These are phyloP conservation scores for Syrphus vitripennis DNA, from an alignment of 2,888 invertebrate species.

Conservation along the genomic window DNA sequence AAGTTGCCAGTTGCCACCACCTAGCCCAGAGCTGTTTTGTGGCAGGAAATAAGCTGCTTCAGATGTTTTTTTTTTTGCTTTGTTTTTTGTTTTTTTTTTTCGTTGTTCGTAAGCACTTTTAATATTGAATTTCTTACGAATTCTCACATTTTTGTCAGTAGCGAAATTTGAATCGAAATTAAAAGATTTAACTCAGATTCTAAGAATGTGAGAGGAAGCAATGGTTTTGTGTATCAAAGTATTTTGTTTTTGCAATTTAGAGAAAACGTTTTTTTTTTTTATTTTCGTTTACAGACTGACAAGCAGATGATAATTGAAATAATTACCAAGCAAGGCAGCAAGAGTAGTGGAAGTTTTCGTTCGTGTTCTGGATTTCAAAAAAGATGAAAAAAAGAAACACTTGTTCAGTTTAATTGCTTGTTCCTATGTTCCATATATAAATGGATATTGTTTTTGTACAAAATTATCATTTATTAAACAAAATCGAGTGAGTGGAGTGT, in stretches of 20 bases:
- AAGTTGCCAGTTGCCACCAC: background rate
- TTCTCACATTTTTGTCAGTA: background rate
- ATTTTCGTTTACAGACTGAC: background rate
- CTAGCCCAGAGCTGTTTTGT: background rate
- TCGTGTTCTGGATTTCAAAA: background rate
- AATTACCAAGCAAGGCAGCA: background rate
- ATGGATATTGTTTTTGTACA: background rate
- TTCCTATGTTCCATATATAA: background rate
- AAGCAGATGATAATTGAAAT: background rate
- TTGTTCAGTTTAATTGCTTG: background rate
- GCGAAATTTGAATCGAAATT: background rate
- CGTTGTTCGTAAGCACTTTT: background rate
- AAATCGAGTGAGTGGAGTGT: too few species aligned
- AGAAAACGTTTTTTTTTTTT: background rate
- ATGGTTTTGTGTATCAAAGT: background rate
- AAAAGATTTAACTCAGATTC: background rate
- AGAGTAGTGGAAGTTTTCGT: background rate
- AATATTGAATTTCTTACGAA: background rate
- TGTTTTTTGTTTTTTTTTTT: background rate
- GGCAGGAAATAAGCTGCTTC: conserved; percentile 44
- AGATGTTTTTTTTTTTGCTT: background rate
- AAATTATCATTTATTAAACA: background rate
- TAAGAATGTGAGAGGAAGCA: background rate
- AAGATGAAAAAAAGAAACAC: background rate
- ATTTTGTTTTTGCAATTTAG: background rate